A percentile compares a stretch with the other conserved stretches of the same genome.
phyloP scores from a whole-genome alignment of 2,113 vertebrate species.

The Empidonax alnorum region DNA sequence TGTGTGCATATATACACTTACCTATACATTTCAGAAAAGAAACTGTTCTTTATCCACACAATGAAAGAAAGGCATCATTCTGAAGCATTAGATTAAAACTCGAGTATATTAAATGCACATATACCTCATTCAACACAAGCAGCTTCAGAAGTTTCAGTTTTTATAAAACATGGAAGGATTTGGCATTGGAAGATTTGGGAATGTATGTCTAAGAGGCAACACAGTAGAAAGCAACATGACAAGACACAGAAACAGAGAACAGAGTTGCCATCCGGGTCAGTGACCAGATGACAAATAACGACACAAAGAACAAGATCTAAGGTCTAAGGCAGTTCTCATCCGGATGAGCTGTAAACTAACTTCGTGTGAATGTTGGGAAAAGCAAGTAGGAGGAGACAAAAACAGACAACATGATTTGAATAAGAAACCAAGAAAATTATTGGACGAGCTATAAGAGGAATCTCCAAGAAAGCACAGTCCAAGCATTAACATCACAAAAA shows the following conservation, averaged over 20 bases:
- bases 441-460: background rate
- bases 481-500: background rate
- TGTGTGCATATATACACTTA: constrained; percentile 54
- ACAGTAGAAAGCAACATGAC: background rate
- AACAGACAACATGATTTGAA: background rate
- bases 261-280: background rate
- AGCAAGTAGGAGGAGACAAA: background rate
- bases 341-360: background rate
- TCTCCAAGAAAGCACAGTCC: background rate
- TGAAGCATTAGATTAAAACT: constrained; percentile 61
- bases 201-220: background rate
- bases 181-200: background rate
- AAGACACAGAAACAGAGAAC: background rate
- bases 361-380: background rate
- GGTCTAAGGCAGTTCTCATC: background rate
- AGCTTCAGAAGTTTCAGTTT: background rate
- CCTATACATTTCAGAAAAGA: constrained; percentile 57
- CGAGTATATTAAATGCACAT: constrained; percentile 33
- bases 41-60: constrained; percentile 56
- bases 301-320: background rate
- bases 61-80: constrained; percentile 59
- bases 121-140: constrained; percentile 1
- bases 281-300: background rate
- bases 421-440: background rate
- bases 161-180: constrained; percentile 26